These are phyloP conservation scores for Callospermophilus lateralis DNA, from an alignment of 2,113 vertebrate genomes.

Conservation along the genomic window DNA sequence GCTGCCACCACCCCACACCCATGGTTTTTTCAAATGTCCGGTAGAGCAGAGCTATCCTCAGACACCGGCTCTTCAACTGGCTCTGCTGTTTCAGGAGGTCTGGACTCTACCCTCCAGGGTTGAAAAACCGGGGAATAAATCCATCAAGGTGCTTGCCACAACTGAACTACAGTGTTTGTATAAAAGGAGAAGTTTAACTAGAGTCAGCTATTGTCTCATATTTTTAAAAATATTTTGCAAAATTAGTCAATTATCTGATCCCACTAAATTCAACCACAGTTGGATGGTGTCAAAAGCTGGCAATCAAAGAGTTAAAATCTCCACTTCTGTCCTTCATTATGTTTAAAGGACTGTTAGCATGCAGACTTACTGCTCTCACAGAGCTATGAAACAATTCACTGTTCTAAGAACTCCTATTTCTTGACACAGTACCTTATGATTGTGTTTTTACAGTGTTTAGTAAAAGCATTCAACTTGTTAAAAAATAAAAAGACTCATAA, in stretches of 20 bases:
- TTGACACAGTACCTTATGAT: conserved; percentile 62
- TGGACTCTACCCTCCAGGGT: neutral
- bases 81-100: neutral
- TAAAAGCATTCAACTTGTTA: conserved; percentile 62
- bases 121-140: conserved; percentile 3
- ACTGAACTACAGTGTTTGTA: neutral
- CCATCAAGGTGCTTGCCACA: neutral
- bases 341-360: conserved; percentile 62
- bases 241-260: conserved; percentile 64
- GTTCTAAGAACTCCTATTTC: conserved; percentile 71
- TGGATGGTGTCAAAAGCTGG: neutral
- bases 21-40: neutral
- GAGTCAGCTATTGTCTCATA: neutral
- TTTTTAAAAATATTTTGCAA: conserved; percentile 1
- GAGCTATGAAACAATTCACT: conserved; percentile 61
- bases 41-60: neutral
- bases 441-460: conserved; percentile 72
- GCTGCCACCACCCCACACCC: neutral
- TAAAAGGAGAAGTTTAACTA: conserved; percentile 16
- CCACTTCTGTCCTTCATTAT: conserved; percentile 59
- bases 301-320: conserved; percentile 66
- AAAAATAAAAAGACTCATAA: conserved; percentile 52
- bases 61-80: neutral
- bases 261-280: neutral
- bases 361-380: conserved; percentile 41